Base-by-base conservation (phyloP, 1,140 invertebrate species). In the Hylyphantes graminicola region DNA sequence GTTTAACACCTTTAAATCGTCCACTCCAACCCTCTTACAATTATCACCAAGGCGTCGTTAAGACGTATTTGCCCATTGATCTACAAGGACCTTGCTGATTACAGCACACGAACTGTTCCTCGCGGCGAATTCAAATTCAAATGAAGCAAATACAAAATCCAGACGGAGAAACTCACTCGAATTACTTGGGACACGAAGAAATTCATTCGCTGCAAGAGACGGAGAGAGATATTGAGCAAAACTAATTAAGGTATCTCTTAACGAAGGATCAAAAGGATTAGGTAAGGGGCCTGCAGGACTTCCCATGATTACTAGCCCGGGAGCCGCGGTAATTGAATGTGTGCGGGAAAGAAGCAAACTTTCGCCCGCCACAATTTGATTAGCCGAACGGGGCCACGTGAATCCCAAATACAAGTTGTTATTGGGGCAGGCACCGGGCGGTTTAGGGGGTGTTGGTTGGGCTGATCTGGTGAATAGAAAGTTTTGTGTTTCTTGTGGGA, bases 211-310 rank as follows among this genome's bases (percentile, higher is more conserved):
- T 55, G 72, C 17, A 13, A 74, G 72, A 35, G 35, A 35, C 35
- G 35, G 5, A 35, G 35, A 5, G 5, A 35, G 54, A 74, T 53
- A 74, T 61, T 74, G 72, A 74, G 72, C 72, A 74, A 74, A 74
- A 74, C 72, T 74, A 74, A 74, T 74, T 74, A 74, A 59, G 55
- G 54, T 74, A 74, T 74, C 54, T 57, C 54, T 74, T 59, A 74
- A 74, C 72, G 72, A 74, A 74, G 54, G 72, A 59, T 74, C 72
- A 74, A 74, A 59, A 48, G 72, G 72, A 74, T 74, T 74, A 74
- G 72, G 19, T 9, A 35, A 35, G 35, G 35, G 12, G 17, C 55
- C 21, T 59, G 55, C 35, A 55, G 21, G 72, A 74, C 13, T 74
- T 59, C 54, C 72, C 48, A 74, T 74, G 72, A 74, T 74, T 74